phyloP scores from a whole-genome alignment of 2,888 invertebrate genomes.

The Cancer borealis region DNA sequence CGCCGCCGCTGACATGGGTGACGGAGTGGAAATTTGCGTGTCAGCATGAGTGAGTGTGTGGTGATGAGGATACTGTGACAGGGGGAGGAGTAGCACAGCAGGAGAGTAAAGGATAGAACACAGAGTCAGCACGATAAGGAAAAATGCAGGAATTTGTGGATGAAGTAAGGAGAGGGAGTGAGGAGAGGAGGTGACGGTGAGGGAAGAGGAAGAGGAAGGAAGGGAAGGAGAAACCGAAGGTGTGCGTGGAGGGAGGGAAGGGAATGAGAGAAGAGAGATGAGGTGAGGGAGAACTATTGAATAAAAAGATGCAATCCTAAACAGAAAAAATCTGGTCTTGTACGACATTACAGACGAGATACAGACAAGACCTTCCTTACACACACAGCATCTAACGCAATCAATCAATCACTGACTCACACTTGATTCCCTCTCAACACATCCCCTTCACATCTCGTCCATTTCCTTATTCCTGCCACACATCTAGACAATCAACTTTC shows the following conservation, averaged over 20 bases:
- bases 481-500: not conserved
- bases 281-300: not conserved
- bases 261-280: not conserved
- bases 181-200: not conserved
- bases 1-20: not conserved
- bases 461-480: not conserved
- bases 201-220: not conserved
- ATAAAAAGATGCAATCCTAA: not conserved
- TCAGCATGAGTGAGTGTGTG: not conserved
- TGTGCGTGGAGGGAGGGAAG: too few species aligned
- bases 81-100: not conserved
- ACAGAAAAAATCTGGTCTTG: not conserved
- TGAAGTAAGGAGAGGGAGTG: not conserved
- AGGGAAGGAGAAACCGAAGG: not conserved
- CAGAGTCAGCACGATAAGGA: not conserved
- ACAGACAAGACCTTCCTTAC: not conserved
- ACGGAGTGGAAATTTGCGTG: not conserved
- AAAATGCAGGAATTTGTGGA: not conserved
- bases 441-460: not conserved
- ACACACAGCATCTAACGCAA: too few species aligned
- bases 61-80: not conserved
- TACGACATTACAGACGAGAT: not conserved
- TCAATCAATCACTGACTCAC: not conserved
- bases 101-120: not conserved
- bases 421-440: not conserved